phyloP scores from a whole-genome alignment of 2,888 invertebrate genomes.

The Andrena marginata region DNA sequence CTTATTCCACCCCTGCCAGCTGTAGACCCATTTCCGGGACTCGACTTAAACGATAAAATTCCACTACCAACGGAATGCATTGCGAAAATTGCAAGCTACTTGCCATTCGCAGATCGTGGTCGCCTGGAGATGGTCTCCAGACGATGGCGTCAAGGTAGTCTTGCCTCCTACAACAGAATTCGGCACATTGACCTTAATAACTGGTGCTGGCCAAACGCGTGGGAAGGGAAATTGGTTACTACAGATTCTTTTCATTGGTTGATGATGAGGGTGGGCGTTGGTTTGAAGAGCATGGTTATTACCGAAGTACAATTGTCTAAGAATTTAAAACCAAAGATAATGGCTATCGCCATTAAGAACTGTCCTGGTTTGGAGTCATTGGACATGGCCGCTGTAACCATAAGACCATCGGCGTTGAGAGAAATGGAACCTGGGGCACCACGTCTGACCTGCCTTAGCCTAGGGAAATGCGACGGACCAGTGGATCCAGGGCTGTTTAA shows the following conservation, averaged over 20 bases:
- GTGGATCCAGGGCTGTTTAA: neutral
- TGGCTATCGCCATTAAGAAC: neutral
- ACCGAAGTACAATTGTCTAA: neutral
- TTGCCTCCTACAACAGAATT: neutral
- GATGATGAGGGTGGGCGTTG: neutral
- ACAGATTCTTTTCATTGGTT: neutral
- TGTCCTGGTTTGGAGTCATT: neutral
- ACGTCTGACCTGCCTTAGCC: rapidly evolving
- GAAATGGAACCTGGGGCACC: neutral
- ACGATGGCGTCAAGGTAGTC: neutral
- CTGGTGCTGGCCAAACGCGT: neutral
- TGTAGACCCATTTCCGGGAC: neutral
- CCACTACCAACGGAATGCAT: neutral
- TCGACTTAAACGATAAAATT: neutral
- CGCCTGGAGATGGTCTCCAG: neutral
- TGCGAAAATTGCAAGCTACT: neutral
- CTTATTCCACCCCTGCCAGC: neutral
- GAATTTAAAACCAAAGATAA: neutral
- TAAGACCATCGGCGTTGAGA: neutral
- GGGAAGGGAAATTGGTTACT: neutral
- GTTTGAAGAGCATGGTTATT: neutral
- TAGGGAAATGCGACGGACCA: neutral
- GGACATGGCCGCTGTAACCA: rapidly evolving
- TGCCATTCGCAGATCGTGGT: neutral
- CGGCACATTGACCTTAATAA: neutral